Evolutionary conservation across 1,140 invertebrate genomes (phyloP), one percentile per base, ranked within the genome.

Genomic region (Mactra quadrangularis): DNA sequence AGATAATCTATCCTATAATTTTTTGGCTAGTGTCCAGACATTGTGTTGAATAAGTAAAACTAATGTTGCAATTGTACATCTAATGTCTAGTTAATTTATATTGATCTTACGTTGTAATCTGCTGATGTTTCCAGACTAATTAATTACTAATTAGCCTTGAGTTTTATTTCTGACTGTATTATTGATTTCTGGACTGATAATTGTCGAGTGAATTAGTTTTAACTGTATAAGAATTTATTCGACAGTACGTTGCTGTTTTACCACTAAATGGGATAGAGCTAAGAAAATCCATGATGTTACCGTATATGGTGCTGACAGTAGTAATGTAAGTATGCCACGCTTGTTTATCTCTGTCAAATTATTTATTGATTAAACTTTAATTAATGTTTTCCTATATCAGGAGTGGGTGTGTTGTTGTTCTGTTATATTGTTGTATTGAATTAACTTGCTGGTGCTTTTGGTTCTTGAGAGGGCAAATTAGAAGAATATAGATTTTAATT

Each of bases 191-290:
- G 17, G 0, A 27, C 35, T 29, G 17, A 17, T 0, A 45, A 19
- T 25, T 45, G 66, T 29, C 6, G 45, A 17, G 7, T 70, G 19
- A 4, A 70, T 70, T 41, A 41, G 38, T 41, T 41, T n/a, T 41
- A 41, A 15, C 38, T 41, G 15, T 41, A 41, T 41, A 41, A 41
- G 38, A 41, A 25, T 60, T 33, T 45, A 76, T 60, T 31, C 68
- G 45, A 7, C 87, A 94, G 94, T 90, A 87, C 94, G 92, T 95
- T 83, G 96, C 13, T 98, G 97, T 93, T 98, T 98, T 94, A 96
- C 97, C 0, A 97, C 96, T 13, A 96, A 94, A 27, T 92, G 95
- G 38, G 94, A 96, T 66, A 93, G 97, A 85, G 95, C 96, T 3
- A 90, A 94, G 57, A 93, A 95, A 86, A 94, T 96, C 47, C 41